A percentile compares a stretch with the other conserved stretches of the same genome.
These are phyloP conservation scores for Lucinisca nassula DNA, from an alignment of 2,888 invertebrate species.

Conservation along the genomic window DNA sequence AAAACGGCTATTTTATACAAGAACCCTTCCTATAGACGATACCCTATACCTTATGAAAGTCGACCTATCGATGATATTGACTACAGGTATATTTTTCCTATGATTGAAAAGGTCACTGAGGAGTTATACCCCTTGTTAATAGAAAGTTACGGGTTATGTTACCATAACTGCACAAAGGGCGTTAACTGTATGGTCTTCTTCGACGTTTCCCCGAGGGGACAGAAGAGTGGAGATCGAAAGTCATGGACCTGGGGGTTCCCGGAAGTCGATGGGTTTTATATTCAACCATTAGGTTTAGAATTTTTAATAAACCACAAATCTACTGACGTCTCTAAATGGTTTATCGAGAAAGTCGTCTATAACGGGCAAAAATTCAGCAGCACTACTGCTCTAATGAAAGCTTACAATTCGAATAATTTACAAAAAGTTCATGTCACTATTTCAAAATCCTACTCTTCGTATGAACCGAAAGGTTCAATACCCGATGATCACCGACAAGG, in stretches of 20 bases:
- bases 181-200: conserved; percentile 71
- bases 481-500: conserved; percentile 58
- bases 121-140: conserved; percentile 69
- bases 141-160: conserved; percentile 75
- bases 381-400: conserved; percentile 65
- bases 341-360: conserved; percentile 73
- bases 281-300: conserved; percentile 80
- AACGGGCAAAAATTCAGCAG: conserved; percentile 76
- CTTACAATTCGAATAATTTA: conserved; percentile 53
- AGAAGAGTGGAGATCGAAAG: conserved; percentile 71
- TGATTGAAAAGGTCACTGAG: conserved; percentile 49
- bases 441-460: conserved; percentile 37
- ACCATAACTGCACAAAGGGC: conserved; percentile 75
- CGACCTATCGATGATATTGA: conserved; percentile 76
- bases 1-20: conserved; percentile 57
- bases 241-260: conserved; percentile 76
- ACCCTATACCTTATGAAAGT: conserved; percentile 75
- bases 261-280: conserved; percentile 76
- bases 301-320: conserved; percentile 76
- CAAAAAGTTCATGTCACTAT: conserved; percentile 15
- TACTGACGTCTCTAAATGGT: conserved; percentile 71
- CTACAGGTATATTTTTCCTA: conserved; percentile 53
- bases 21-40: conserved; percentile 69
- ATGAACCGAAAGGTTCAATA: conserved; percentile 28
- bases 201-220: conserved; percentile 74